Base-by-base conservation (phyloP, 2,888 invertebrate species). In the Prosopocoilus inquinatus region DNA sequence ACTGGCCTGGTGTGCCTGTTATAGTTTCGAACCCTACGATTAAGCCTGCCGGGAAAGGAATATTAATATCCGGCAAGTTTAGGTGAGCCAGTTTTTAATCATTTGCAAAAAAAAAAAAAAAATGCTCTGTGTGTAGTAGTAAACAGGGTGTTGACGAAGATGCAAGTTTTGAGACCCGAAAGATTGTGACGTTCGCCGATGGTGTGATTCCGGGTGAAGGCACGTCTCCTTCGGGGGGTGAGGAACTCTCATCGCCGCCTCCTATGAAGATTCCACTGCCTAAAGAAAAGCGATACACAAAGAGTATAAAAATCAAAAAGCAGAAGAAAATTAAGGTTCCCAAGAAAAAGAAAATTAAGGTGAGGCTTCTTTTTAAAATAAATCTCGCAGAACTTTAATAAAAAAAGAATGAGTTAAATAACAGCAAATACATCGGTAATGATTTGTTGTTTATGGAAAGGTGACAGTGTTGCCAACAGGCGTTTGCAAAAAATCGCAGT, bases 181-280 rank as follows among this genome's bases (percentile, higher is more conserved):
- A 82, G 63, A 77, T 75, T 5, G 85, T 85, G 2, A 81, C 81
- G 63, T 85, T 85, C 65, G 84, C 84, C 2, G 84, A 85, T 68
- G 84, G 84, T 2, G 75, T 85, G 12, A 77, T 78, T 55, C 85
- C 85, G 1, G 85, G 82, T 1, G 82, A 82, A 63, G 82, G 82
- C 1, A 82, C 82, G 1, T 82, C 82, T 53, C 81, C 82, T 0
- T 82, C 82, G 28, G 82, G 80, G 1, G 82, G 81, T 2, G 83
- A 84, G 64, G 85, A 85, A 57, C 78, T 84, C 65, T 79, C 81
- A 0, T 84, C 85, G 1, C 84, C 85, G 1, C 84, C 85, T 2
- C 84, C 84, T 1, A 15, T 51, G n/a, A 67, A 74, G 5, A 70
- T 74, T 34, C 80, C 79, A 59, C 68, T 78, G 43, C 78, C 80